phyloP scores from a whole-genome alignment of 2,113 vertebrate genomes.

The Narcine bancroftii region DNA sequence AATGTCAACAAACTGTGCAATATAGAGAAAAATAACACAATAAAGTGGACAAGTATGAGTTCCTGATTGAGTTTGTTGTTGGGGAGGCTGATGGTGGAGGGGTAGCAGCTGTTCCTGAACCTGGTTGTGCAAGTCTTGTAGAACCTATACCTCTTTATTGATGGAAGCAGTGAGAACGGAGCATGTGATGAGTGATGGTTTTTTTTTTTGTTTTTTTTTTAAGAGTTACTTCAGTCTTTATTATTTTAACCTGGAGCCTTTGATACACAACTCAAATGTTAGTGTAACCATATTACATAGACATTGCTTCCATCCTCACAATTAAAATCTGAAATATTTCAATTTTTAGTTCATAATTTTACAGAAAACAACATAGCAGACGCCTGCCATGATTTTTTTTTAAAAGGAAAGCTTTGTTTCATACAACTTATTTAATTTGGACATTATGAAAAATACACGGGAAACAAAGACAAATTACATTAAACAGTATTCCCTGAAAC shows the following conservation, averaged over 20 bases:
- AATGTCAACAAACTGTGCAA: too few species aligned
- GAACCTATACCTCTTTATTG: too few species aligned
- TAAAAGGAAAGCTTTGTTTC: conserved; percentile 53
- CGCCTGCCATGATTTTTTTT: conserved; percentile 59
- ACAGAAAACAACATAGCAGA: conserved; percentile 70
- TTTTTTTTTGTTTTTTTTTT: too few species aligned
- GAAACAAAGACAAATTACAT: conserved; percentile 67
- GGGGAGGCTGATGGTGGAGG: too few species aligned
- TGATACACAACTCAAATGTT: conserved; percentile 52
- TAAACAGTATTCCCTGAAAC: conserved; percentile 74
- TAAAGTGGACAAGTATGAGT: too few species aligned
- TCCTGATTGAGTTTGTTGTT: too few species aligned
- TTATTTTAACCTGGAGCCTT: conserved; percentile 54
- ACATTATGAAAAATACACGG: conserved; percentile 53
- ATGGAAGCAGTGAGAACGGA: too few species aligned
- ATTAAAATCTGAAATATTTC: conserved; percentile 55
- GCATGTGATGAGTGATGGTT: too few species aligned
- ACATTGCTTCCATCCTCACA: conserved; percentile 39
- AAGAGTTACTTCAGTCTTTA: conserved; percentile 55
- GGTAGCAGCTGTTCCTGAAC: too few species aligned
- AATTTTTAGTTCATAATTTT: conserved; percentile 72
- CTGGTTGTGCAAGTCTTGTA: too few species aligned
- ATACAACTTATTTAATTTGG: conserved; percentile 62
- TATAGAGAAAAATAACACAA: too few species aligned
- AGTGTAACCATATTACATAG: conserved; percentile 42